Conservation (phyloP, 2,888 invertebrate species). For the Plutella xylostella region DNA sequence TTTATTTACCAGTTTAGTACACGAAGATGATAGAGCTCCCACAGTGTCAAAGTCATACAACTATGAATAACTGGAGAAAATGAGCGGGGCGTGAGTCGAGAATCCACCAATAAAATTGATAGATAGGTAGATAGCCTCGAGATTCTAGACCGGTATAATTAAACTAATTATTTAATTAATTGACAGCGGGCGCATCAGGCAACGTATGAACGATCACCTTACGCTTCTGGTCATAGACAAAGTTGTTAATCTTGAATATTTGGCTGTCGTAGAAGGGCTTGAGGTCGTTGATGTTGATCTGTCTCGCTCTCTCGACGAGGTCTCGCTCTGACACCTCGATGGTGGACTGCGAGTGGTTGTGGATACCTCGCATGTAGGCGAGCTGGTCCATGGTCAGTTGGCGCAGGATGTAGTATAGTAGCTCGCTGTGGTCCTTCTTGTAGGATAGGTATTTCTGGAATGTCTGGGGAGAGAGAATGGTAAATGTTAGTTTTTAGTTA, state of each 20-base stretch:
- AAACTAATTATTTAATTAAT: background rate
- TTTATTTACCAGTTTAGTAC: too few relatives aligned
- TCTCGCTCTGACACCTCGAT: conserved; percentile 86
- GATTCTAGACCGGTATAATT: too few relatives aligned
- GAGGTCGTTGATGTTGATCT: conserved; percentile 90
- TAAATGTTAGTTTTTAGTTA: too few relatives aligned
- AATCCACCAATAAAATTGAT: too few relatives aligned
- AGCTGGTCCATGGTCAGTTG: conserved; percentile 94
- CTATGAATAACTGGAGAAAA: too few relatives aligned
- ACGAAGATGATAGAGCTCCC: too few relatives aligned
- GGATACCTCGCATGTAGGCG: conserved; percentile 80
- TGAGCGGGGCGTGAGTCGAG: too few relatives aligned
- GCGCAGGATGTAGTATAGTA: conserved; percentile 93
- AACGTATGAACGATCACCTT: conserved; percentile 88
- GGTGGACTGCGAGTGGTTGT: conserved; percentile 74
- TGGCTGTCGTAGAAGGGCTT: conserved; percentile 92
- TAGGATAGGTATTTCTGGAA: conserved; percentile 94
- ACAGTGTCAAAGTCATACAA: too few relatives aligned
- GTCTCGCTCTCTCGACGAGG: conserved; percentile 80
- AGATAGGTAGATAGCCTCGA: too few relatives aligned
- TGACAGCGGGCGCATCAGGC: conserved; percentile 63
- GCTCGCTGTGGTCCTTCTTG: conserved; percentile 96
- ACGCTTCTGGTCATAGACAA: conserved; percentile 84
- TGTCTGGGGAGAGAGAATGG: conserved; percentile 68
- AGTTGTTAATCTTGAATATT: conserved; percentile 90